A percentile compares a stretch with the other conserved stretches of the same genome.
These are phyloP conservation scores for Drosophila busckii DNA, from an alignment of 1,140 invertebrate genomes.

Conservation along the genomic window DNA sequence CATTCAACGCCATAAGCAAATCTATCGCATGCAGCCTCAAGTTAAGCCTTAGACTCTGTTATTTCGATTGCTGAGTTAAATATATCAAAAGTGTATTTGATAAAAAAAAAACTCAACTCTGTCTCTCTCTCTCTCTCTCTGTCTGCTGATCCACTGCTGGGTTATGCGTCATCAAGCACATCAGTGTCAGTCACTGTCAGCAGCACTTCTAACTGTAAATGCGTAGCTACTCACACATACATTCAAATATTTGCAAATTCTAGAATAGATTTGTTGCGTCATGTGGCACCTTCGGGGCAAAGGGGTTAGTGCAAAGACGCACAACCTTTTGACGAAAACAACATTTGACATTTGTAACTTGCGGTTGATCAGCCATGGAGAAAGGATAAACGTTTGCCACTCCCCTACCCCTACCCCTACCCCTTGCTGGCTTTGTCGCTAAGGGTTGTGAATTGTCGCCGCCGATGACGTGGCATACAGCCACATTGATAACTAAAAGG, in stretches of 20 bases:
- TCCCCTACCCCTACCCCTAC: not conserved
- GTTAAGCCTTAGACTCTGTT: slow-evolving; percentile 1
- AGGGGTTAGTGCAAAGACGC: slow-evolving; percentile 2
- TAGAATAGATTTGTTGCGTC: slow-evolving; percentile 67
- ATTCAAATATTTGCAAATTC: slow-evolving; percentile 11
- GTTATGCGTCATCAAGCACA: slow-evolving; percentile 48
- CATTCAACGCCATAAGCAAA: slow-evolving; percentile 18
- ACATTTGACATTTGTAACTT: slow-evolving; percentile 75
- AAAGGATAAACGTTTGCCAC: slow-evolving; percentile 56
- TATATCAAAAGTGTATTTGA: too few relatives aligned
- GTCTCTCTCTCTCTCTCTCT: too few relatives aligned
- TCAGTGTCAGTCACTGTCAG: slow-evolving; percentile 67
- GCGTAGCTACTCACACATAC: slow-evolving; percentile 45
- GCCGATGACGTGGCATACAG: slow-evolving; percentile 22
- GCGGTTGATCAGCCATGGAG: slow-evolving; percentile 68
- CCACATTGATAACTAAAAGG: slow-evolving; percentile 40
- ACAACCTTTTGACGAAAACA: slow-evolving; percentile 61
- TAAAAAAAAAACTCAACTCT: too few relatives aligned
- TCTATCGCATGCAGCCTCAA: slow-evolving; percentile 31
- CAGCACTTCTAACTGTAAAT: slow-evolving; percentile 45
- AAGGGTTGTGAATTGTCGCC: slow-evolving; percentile 35
- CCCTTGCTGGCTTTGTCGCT: not conserved
- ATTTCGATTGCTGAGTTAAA: too few relatives aligned
- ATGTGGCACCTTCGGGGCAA: slow-evolving; percentile 44
- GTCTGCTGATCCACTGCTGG: too few relatives aligned